phyloP scores from a whole-genome alignment of 2,797 vertebrate genomes.

The Ciconia nigra region DNA sequence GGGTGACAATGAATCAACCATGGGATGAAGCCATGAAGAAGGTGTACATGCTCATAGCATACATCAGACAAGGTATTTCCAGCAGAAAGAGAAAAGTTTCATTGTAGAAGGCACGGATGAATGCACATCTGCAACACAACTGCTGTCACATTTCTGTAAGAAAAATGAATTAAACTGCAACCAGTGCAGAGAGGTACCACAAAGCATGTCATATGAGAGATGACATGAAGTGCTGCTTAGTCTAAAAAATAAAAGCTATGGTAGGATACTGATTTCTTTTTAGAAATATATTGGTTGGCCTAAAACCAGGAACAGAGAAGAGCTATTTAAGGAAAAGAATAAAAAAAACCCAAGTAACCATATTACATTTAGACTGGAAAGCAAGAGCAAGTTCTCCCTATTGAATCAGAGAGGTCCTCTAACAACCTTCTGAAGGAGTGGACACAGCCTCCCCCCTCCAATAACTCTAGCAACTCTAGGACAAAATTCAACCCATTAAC shows the following conservation, averaged over 20 bases:
- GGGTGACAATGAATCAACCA: background rate
- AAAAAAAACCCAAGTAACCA: accelerated
- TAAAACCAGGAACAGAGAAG: background rate
- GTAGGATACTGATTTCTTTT: background rate
- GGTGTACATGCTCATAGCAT: background rate
- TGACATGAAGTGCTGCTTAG: background rate
- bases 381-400: background rate
- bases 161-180: background rate
- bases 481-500: background rate
- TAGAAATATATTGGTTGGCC: background rate
- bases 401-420: background rate
- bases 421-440: background rate
- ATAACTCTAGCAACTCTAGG: background rate
- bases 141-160: background rate
- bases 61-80: background rate
- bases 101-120: background rate
- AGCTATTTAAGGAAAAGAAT: background rate
- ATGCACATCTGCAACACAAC: background rate
- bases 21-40: background rate
- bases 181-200: background rate
- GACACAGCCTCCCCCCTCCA: background rate
- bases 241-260: background rate
- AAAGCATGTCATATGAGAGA: background rate
- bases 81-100: background rate
- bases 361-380: background rate